phyloP scores from a whole-genome alignment of 2,797 vertebrate genomes.

The Pelobates cultripes region DNA sequence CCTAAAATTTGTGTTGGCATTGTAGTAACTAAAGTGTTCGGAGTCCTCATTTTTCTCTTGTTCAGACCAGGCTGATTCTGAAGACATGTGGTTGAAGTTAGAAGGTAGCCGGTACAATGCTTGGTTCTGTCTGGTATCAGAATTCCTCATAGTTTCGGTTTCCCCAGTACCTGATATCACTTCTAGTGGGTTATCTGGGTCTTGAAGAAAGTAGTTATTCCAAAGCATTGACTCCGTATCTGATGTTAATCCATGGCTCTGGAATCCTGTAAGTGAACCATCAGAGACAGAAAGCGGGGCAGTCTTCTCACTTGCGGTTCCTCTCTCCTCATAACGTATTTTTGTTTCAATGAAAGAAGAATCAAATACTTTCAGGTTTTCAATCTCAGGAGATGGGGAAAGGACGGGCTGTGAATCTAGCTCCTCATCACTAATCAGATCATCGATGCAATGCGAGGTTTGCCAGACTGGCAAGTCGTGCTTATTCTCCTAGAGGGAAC shows the following conservation, averaged over 20 bases:
- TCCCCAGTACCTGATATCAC: background rate
- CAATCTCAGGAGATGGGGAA: background rate
- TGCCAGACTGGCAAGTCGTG: slow-evolving; percentile 46
- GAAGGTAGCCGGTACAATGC: background rate
- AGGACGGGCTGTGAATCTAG: slow-evolving; percentile 5
- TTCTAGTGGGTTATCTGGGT: slow-evolving; percentile 6
- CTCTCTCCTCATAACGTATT: background rate
- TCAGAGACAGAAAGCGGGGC: background rate
- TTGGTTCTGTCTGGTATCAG: background rate
- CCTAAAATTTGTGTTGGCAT: background rate
- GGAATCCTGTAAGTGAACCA: too few relatives aligned
- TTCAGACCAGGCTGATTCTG: background rate
- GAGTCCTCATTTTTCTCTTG: background rate
- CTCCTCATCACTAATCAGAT: slow-evolving; percentile 67
- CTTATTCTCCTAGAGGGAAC: slow-evolving; percentile 61
- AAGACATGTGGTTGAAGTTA: background rate
- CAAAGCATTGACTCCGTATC: slow-evolving; percentile 8
- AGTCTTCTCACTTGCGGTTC: background rate
- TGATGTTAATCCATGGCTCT: too few relatives aligned
- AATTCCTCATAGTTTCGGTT: too few relatives aligned
- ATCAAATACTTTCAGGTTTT: background rate
- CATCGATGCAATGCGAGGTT: slow-evolving; percentile 57
- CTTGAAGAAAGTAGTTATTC: background rate
- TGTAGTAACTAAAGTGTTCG: slow-evolving; percentile 8
- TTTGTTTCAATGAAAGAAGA: background rate